These are phyloP conservation scores for Caenorhabditis tropicalis DNA, from an alignment of 1,140 invertebrate species.

Conservation along the genomic window DNA sequence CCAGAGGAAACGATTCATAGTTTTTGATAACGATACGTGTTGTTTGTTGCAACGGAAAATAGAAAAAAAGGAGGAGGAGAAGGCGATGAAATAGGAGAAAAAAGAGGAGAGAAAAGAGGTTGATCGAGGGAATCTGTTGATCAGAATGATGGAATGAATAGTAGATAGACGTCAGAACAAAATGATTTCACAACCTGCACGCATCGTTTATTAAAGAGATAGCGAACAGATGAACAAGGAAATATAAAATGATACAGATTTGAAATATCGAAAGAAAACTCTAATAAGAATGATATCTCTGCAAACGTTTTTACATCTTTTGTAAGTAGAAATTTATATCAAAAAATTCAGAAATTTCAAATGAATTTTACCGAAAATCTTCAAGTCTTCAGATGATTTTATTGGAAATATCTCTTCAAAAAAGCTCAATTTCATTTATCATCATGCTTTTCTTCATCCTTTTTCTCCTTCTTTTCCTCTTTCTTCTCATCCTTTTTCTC, in stretches of 20 bases:
- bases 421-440: too few species aligned
- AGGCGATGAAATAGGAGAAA: background rate
- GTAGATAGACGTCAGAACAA: background rate
- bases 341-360: too few species aligned
- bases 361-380: too few species aligned
- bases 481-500: slow-evolving; percentile 61
- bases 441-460: slow-evolving; percentile 51
- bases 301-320: too few species aligned
- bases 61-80: background rate
- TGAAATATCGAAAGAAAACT: too few species aligned
- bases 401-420: too few species aligned
- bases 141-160: slow-evolving; percentile 5
- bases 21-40: background rate
- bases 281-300: too few species aligned
- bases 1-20: background rate
- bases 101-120: background rate
- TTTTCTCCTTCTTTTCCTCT: slow-evolving; percentile 53
- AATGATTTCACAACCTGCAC: background rate
- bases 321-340: too few species aligned
- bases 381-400: too few species aligned
- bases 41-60: slow-evolving; percentile 13
- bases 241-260: too few species aligned
- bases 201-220: too few species aligned
- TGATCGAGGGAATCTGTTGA: background rate
- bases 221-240: too few species aligned